A percentile compares a stretch with the other conserved stretches of the same genome.
Conservation (phyloP, 2,797 vertebrate species). For the Eulemur mongoz region DNA sequence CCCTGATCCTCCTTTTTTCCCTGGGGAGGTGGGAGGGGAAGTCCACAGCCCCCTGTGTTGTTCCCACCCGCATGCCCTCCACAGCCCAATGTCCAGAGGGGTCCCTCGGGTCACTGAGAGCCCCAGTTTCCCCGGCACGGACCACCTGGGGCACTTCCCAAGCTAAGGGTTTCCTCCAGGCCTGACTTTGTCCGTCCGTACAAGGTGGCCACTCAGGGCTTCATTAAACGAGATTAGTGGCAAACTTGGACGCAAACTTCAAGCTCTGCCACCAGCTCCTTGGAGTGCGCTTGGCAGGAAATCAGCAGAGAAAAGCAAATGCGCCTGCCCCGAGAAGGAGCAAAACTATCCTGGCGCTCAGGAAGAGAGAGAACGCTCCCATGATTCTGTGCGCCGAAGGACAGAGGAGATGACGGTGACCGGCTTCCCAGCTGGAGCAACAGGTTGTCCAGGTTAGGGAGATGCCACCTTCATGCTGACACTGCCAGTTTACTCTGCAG, state of each 20-base stretch:
- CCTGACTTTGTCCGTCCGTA: neutral
- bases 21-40: neutral
- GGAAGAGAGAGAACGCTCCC: fast-evolving
- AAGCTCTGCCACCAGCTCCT: neutral
- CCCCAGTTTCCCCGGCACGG: neutral
- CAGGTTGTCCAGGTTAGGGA: fast-evolving
- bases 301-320: neutral
- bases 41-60: neutral
- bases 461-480: conserved; percentile 21
- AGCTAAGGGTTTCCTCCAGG: neutral
- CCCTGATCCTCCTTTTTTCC: neutral
- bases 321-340: neutral
- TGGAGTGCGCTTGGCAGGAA: neutral
- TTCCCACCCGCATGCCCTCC: neutral
- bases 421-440: conserved; percentile 21
- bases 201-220: neutral
- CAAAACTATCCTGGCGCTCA: neutral
- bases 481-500: neutral
- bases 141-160: neutral
- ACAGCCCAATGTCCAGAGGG: neutral
- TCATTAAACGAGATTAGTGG: neutral
- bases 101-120: neutral
- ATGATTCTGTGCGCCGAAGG: neutral
- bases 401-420: conserved; percentile 4
- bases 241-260: neutral